phyloP scores from a whole-genome alignment of 2,888 invertebrate genomes.

The Protophormia terraenovae region DNA sequence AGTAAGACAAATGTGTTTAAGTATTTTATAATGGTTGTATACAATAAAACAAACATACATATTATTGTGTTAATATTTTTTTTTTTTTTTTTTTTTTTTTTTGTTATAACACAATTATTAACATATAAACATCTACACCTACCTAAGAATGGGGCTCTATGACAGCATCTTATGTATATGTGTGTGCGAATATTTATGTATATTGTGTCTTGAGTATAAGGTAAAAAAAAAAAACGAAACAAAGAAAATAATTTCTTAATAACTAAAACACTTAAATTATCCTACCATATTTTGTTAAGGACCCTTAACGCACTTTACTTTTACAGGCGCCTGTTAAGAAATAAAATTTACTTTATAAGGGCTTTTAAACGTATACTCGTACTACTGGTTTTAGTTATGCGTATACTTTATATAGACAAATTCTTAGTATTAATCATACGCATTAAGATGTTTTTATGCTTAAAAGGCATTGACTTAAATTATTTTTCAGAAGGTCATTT shows the following conservation, averaged over 20 bases:
- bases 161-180: background rate
- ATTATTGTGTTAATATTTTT: background rate
- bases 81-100: background rate
- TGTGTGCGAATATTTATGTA: background rate
- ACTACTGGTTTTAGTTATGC: background rate
- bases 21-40: background rate
- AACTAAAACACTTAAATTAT: background rate
- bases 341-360: background rate
- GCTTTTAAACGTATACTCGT: background rate
- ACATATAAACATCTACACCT: background rate
- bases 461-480: background rate
- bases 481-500: too few relatives aligned
- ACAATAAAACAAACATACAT: background rate
- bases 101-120: constrained; percentile 6
- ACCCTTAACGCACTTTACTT: background rate
- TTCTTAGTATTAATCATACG: background rate
- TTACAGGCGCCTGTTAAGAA: background rate
- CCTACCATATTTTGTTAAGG: background rate
- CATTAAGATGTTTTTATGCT: background rate
- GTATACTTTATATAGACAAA: background rate
- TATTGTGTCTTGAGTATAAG: background rate
- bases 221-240: background rate
- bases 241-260: background rate
- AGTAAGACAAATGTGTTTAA: constrained; percentile 22
- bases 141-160: background rate